Percentiles rank a stretch among this genome's conserved stretches.
phyloP scores from a whole-genome alignment of 2,888 invertebrate species.

The Nymphalis urticae region DNA sequence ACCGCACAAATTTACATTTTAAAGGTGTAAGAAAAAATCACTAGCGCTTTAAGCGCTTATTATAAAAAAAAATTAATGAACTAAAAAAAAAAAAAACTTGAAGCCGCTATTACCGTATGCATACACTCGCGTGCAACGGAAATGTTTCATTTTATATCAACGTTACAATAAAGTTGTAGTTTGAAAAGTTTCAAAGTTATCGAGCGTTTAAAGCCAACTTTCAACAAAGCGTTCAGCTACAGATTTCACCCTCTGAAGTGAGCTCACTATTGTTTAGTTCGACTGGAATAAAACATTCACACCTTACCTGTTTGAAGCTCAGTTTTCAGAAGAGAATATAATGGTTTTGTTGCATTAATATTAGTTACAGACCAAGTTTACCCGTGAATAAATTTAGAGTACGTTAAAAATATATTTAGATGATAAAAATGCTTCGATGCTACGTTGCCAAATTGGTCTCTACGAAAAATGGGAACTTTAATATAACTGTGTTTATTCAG shows the following conservation, averaged over 20 bases:
- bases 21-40: too few species aligned
- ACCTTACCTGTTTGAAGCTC: not conserved
- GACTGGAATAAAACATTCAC: slow-evolving; percentile 20
- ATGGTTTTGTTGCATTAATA: too few species aligned
- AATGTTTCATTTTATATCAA: slow-evolving; percentile 22
- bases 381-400: too few species aligned
- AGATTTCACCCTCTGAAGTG: slow-evolving; percentile 46
- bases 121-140: not conserved
- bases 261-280: slow-evolving; percentile 23
- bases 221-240: slow-evolving; percentile 46
- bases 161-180: slow-evolving; percentile 30
- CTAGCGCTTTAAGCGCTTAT: too few species aligned
- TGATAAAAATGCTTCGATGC: too few species aligned
- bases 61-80: not conserved
- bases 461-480: too few species aligned
- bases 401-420: too few species aligned
- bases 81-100: not conserved
- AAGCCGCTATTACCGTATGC: not conserved
- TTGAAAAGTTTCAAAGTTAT: slow-evolving; percentile 33
- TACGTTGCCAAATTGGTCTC: too few species aligned
- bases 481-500: too few species aligned
- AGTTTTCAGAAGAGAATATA: not conserved
- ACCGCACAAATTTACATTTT: too few species aligned
- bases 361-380: too few species aligned
- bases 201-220: slow-evolving; percentile 39